These are phyloP conservation scores for Myrmecophaga tridactyla DNA, from an alignment of 2,113 vertebrate genomes.

Conservation along the genomic window DNA sequence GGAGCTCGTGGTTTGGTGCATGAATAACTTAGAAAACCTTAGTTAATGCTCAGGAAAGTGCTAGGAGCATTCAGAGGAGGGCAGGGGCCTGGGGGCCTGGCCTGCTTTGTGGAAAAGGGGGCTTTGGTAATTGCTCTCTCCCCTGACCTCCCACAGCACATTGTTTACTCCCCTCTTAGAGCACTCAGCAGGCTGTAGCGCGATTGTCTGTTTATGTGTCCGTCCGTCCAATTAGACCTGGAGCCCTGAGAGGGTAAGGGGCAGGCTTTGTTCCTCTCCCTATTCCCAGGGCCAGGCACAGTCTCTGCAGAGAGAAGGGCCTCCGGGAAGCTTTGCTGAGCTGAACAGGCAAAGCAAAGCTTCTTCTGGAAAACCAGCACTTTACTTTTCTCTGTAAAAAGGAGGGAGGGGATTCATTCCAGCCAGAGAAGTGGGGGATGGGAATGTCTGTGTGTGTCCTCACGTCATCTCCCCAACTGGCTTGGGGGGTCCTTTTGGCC, in stretches of 20 bases:
- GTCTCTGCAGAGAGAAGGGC: not conserved
- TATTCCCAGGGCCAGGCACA: slow-evolving; percentile 24
- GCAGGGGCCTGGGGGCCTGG: not conserved
- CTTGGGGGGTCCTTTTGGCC: not conserved
- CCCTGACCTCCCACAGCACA: slow-evolving; percentile 48
- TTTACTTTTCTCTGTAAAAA: not conserved
- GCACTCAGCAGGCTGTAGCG: not conserved
- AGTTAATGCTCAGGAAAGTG: not conserved
- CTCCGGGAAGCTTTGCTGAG: slow-evolving; percentile 26
- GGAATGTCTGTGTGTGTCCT: not conserved
- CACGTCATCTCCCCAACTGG: not conserved
- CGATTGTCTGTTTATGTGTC: slow-evolving; percentile 64
- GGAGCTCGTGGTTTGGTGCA: not conserved
- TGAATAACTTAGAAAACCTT: not conserved
- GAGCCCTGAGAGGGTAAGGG: slow-evolving; percentile 20
- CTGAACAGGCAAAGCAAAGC: not conserved
- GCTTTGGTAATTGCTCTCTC: slow-evolving; percentile 17
- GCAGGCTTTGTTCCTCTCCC: slow-evolving; percentile 43
- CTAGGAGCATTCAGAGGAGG: not conserved
- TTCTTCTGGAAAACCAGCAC: not conserved
- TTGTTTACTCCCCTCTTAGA: slow-evolving; percentile 13
- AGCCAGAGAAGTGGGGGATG: not conserved
- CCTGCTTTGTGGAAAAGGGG: not conserved
- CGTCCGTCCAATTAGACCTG: slow-evolving; percentile 68
- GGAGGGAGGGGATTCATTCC: not conserved